A percentile compares a stretch with the other conserved stretches of the same genome.
These are phyloP conservation scores for Protodeltote pygarga DNA, from an alignment of 2,888 invertebrate genomes.

Conservation along the genomic window DNA sequence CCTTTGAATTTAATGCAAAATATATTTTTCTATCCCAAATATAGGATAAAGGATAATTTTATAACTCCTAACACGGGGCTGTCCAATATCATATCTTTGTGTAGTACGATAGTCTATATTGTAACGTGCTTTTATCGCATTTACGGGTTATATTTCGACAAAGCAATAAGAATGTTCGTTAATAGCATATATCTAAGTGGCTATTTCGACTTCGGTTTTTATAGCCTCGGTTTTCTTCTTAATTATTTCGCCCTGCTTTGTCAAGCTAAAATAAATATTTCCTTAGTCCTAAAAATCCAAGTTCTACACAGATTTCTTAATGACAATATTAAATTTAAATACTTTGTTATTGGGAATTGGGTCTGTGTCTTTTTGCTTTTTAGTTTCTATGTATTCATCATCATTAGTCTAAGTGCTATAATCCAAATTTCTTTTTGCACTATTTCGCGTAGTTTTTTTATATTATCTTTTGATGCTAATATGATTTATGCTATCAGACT, in stretches of 20 bases:
- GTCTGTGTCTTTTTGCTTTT: neutral
- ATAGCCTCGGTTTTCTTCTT: neutral
- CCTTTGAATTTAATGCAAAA: conserved; percentile 11
- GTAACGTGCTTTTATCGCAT: too few species aligned
- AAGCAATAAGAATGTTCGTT: too few species aligned
- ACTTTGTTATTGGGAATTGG: neutral
- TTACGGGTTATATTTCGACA: too few species aligned
- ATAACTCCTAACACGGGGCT: conserved; percentile 1
- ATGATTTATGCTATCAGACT: neutral
- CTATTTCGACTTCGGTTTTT: neutral
- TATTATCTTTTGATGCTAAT: neutral
- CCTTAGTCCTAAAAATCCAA: neutral
- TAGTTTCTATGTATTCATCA: neutral
- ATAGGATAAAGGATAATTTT: conserved; percentile 6
- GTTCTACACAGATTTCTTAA: neutral
- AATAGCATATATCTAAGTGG: neutral
- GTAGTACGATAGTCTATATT: too few species aligned
- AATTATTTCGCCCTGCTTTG: neutral
- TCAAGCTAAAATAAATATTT: neutral
- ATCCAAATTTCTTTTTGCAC: too few species aligned
- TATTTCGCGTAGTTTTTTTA: neutral
- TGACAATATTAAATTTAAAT: neutral
- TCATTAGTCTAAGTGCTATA: too few species aligned
- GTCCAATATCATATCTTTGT: too few species aligned
- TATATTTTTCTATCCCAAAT: conserved; percentile 10